These are phyloP conservation scores for Charaxes varanes DNA, from an alignment of 1,140 invertebrate species.

Conservation along the genomic window DNA sequence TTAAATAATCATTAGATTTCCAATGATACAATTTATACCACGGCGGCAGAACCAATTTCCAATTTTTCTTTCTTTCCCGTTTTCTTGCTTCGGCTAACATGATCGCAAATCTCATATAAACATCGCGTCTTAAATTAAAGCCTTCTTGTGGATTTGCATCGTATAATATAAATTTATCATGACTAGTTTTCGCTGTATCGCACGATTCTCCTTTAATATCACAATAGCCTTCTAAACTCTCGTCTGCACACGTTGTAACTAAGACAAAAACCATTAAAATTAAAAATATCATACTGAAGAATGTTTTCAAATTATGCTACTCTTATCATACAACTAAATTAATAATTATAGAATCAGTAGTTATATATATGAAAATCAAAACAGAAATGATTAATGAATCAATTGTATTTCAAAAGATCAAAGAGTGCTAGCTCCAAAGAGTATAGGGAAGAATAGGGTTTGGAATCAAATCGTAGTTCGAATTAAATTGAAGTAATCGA, in stretches of 20 bases:
- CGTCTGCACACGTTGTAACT: slow-evolving; percentile 11
- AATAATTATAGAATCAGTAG: too few species aligned
- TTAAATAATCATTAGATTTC: slow-evolving; percentile 77
- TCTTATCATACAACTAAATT: too few species aligned
- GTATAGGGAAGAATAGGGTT: too few species aligned
- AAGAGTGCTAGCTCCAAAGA: too few species aligned
- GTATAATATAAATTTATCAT: slow-evolving; percentile 80
- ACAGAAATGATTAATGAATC: too few species aligned
- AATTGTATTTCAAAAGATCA: too few species aligned
- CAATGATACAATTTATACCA: slow-evolving; percentile 95
- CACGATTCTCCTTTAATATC: slow-evolving; percentile 20
- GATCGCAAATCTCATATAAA: slow-evolving; percentile 93
- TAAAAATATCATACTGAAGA: slow-evolving; percentile 8
- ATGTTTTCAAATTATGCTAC: too few species aligned
- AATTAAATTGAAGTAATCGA: too few species aligned
- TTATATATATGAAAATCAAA: too few species aligned
- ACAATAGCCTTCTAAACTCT: slow-evolving; percentile 26
- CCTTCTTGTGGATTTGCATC: slow-evolving; percentile 96
- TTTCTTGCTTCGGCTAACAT: slow-evolving; percentile 79
- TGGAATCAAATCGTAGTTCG: too few species aligned
- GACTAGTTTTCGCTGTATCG: background rate
- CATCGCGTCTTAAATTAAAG: slow-evolving; percentile 96
- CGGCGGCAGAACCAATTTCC: slow-evolving; percentile 88
- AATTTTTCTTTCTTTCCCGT: slow-evolving; percentile 64
- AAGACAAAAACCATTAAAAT: background rate